phyloP scores from a whole-genome alignment of 2,797 vertebrate genomes.

The Champsocephalus gunnari region DNA sequence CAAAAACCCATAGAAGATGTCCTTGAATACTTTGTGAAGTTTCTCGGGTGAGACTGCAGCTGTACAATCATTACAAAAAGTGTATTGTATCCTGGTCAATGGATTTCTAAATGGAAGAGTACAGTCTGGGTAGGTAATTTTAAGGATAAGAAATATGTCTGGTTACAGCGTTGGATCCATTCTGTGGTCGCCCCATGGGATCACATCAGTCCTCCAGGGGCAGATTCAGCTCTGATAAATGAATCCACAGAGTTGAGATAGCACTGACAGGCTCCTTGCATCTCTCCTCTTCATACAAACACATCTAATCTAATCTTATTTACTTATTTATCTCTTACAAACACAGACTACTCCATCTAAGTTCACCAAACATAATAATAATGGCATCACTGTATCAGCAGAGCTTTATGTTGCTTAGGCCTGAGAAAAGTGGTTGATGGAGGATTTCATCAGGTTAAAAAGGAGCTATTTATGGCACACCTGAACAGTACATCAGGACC shows the following conservation, averaged over 20 bases:
- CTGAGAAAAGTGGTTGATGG: slow-evolving; percentile 46
- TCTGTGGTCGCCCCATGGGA: slow-evolving; percentile 22
- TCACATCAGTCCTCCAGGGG: slow-evolving; percentile 32
- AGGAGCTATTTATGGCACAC: slow-evolving; percentile 68
- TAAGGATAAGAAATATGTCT: slow-evolving; percentile 30
- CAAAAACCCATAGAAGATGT: neutral
- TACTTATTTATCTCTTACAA: slow-evolving; percentile 26
- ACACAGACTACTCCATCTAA: slow-evolving; percentile 2
- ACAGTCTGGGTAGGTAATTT: slow-evolving; percentile 27
- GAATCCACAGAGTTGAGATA: slow-evolving; percentile 21
- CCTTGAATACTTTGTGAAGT: slow-evolving; percentile 2
- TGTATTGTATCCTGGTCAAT: slow-evolving; percentile 11
- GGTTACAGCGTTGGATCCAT: neutral
- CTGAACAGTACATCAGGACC: slow-evolving; percentile 62
- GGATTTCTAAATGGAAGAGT: slow-evolving; percentile 27
- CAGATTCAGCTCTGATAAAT: slow-evolving; percentile 48
- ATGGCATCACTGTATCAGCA: slow-evolving; percentile 41
- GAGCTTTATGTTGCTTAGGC: slow-evolving; percentile 31
- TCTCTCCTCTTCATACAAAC: slow-evolving; percentile 33
- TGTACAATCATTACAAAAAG: slow-evolving; percentile 21
- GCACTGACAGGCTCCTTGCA: slow-evolving; percentile 11
- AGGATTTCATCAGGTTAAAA: slow-evolving; percentile 67
- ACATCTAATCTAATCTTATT: slow-evolving; percentile 30
- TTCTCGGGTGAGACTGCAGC: slow-evolving; percentile 12
- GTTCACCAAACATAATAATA: slow-evolving; percentile 27